phyloP scores from a whole-genome alignment of 2,113 vertebrate species.

The Puma concolor region DNA sequence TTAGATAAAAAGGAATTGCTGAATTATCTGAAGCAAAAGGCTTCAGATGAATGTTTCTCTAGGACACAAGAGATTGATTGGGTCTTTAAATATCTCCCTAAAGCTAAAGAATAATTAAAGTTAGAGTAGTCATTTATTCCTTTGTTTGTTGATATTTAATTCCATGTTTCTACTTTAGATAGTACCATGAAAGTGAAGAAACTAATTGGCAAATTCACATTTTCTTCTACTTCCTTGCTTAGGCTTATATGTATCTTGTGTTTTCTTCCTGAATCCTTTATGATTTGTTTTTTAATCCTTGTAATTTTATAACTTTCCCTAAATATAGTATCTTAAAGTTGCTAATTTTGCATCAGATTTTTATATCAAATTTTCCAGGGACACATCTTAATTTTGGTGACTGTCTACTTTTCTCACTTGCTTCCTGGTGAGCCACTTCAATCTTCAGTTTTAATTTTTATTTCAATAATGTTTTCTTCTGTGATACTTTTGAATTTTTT shows the following conservation, averaged over 20 bases:
- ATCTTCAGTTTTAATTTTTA: background rate
- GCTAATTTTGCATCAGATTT: background rate
- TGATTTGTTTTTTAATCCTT: background rate
- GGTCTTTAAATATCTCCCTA: background rate
- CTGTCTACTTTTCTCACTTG: background rate
- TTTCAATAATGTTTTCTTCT: background rate
- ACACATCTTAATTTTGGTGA: background rate
- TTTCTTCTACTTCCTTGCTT: background rate
- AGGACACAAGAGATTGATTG: background rate
- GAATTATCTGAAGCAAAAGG: background rate
- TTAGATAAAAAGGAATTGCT: background rate
- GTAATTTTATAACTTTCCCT: background rate
- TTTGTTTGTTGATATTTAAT: slow-evolving; percentile 4
- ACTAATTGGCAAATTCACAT: background rate
- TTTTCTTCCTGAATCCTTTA: background rate
- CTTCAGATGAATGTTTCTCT: background rate
- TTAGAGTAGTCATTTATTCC: background rate
- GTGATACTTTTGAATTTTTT: background rate
- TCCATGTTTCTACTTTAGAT: background rate
- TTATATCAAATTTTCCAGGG: background rate
- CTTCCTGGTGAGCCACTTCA: background rate
- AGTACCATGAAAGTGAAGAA: background rate
- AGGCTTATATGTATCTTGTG: background rate
- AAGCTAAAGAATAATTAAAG: background rate
- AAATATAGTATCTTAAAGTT: background rate